Evolutionary conservation across 2,888 invertebrate species (phyloP), one percentile per base, ranked within the genome.

Genomic region (Poecilus cupreus): DNA sequence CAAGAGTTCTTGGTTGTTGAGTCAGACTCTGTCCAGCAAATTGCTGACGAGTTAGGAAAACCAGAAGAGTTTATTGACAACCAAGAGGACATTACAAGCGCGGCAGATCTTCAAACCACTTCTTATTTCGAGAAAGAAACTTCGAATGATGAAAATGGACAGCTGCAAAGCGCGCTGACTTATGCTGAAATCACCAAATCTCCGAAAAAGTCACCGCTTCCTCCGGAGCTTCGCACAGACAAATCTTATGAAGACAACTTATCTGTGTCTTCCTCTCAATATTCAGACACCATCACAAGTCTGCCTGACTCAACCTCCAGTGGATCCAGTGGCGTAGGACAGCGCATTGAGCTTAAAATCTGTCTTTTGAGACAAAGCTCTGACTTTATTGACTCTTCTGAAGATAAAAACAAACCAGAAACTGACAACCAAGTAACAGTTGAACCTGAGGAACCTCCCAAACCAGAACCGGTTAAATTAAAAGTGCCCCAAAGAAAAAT

Each of bases 401-500:
- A 22, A 22, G 72, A 75, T 16, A 74, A 80, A 24, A 13, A 22
- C 0, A 3, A 6, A 1, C 1, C 74, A 24, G 75, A 68, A 43
- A 13, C 82, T 22, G 32, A 32, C 4, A 32, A 32, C 32, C 83
- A 83, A 16, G 85, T 85, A n/a, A 3, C 72, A 37, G 10, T 39
- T 24, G 57, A 57, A 43, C 32, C 32, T 32, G 13, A 20, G 10
- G 37, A 64, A 46, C 26, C 46, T n/a, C 24, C 60, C 0, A 43
- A 78, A 78, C 60, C 60, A 39, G n/a, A 64, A 37, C 2, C 16
- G 4, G 43, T 18, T 3, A 49, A 26, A 57, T 82, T 86, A 39
- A 90, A 90, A 82, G 88, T 89, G 16, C 89, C 91, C 6, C 92
- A 92, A 84, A 90, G 95, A 82, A 96, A 96, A 88, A 94, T 96